Evolutionary conservation across 2,113 vertebrate genomes (phyloP).

Genomic region (Pogonocichla stellata): DNA sequence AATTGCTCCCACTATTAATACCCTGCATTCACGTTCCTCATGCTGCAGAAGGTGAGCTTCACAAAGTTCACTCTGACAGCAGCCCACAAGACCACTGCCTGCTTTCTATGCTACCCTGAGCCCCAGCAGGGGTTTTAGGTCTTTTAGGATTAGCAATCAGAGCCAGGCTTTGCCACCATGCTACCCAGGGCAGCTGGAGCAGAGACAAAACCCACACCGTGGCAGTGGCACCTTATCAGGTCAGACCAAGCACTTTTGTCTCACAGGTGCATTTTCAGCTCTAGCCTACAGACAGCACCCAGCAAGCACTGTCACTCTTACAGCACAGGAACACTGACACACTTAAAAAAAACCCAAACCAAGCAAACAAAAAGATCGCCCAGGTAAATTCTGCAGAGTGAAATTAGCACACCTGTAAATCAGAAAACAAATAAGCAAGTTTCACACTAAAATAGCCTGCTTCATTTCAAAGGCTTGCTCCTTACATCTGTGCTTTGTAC

Average conservation of each 20-base stretch:
- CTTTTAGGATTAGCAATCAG: not conserved
- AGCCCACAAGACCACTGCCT: not conserved
- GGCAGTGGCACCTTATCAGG: not conserved
- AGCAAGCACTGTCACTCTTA: not conserved
- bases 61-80: not conserved
- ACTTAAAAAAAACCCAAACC: not conserved
- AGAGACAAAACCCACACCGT: not conserved
- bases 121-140: too few species aligned
- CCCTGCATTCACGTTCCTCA: not conserved
- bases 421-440: constrained; percentile 63
- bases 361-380: not conserved
- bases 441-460: constrained; percentile 20
- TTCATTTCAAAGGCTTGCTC: constrained; percentile 49
- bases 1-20: not conserved
- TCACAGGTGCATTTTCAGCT: constrained; percentile 30
- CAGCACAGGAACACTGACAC: constrained; percentile 48
- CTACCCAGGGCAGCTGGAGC: not conserved
- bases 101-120: not conserved
- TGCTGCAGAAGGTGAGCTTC: not conserved
- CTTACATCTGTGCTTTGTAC: constrained; percentile 55
- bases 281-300: not conserved
- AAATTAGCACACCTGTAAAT: constrained; percentile 47
- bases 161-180: not conserved
- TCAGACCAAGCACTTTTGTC: not conserved
- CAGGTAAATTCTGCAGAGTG: constrained; percentile 56